phyloP scores from a whole-genome alignment of 2,888 invertebrate genomes.

The Lasius platythorax region DNA sequence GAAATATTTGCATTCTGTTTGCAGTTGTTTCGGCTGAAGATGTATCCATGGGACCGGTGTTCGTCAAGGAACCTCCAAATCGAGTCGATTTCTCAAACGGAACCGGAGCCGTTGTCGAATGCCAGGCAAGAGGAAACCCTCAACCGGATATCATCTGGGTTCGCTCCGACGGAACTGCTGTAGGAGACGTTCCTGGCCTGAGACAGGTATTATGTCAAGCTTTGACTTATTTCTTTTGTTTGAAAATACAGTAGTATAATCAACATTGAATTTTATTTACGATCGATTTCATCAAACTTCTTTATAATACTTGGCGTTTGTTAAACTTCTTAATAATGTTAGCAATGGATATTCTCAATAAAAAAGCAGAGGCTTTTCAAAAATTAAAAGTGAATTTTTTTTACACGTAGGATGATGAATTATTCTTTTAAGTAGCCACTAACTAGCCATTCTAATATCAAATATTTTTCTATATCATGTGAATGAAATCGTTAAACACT shows the following conservation, averaged over 20 bases:
- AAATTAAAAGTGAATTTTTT: background rate
- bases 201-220: conserved; percentile 89
- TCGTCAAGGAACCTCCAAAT: conserved; percentile 96
- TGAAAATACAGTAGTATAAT: background rate
- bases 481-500: conserved; percentile 41
- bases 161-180: conserved; percentile 95
- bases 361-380: background rate
- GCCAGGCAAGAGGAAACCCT: conserved; percentile 96
- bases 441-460: background rate
- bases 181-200: conserved; percentile 95
- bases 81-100: conserved; percentile 97
- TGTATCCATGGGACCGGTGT: conserved; percentile 95
- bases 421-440: background rate
- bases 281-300: background rate
- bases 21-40: conserved; percentile 88
- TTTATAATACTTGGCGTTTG: background rate
- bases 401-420: background rate
- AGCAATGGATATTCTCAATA: background rate
- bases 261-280: background rate
- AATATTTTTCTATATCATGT: conserved; percentile 5
- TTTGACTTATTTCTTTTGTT: conserved; percentile 51
- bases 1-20: conserved; percentile 7
- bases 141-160: conserved; percentile 97
- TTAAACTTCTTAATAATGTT: conserved; percentile 12
- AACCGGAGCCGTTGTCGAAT: conserved; percentile 96